Conservation (phyloP, 2,797 vertebrate species). For the Chaunax sp. region DNA sequence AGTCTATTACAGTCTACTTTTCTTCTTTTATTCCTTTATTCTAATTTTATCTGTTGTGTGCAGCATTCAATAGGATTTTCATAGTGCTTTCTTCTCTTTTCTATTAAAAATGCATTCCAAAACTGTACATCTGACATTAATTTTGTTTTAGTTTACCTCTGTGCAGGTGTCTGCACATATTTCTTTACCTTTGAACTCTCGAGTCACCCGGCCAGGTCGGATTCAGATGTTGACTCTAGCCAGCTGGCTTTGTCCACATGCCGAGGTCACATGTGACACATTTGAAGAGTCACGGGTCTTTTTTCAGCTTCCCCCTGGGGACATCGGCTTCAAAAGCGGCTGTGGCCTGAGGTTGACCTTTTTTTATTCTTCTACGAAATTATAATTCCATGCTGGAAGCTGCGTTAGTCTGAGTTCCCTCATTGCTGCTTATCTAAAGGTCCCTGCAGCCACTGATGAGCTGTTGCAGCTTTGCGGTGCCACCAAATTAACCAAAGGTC, state of each 20-base stretch:
- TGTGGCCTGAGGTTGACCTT: conserved; percentile 49
- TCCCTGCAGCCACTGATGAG: conserved; percentile 47
- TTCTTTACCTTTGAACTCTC: background rate
- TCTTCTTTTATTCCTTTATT: background rate
- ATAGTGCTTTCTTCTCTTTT: background rate
- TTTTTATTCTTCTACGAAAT: conserved; percentile 40
- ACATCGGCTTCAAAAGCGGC: conserved; percentile 59
- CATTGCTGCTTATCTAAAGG: conserved; percentile 33
- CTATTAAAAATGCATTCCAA: background rate
- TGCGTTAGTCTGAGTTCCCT: conserved; percentile 3
- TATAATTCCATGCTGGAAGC: conserved; percentile 32
- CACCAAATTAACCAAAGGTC: conserved; percentile 59
- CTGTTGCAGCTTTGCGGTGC: conserved; percentile 36
- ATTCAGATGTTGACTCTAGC: conserved; percentile 43
- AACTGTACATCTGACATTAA: background rate
- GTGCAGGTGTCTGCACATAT: background rate
- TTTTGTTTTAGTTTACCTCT: background rate
- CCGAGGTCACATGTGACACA: conserved; percentile 51
- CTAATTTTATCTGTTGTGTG: background rate
- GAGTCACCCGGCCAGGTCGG: background rate
- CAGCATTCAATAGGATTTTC: background rate
- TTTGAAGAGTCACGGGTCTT: conserved; percentile 14
- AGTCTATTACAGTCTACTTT: background rate
- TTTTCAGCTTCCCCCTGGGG: conserved; percentile 48
- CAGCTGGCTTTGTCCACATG: conserved; percentile 29